Conservation (phyloP, 1,140 invertebrate genomes). For the Gonioctena quinquepunctata region DNA sequence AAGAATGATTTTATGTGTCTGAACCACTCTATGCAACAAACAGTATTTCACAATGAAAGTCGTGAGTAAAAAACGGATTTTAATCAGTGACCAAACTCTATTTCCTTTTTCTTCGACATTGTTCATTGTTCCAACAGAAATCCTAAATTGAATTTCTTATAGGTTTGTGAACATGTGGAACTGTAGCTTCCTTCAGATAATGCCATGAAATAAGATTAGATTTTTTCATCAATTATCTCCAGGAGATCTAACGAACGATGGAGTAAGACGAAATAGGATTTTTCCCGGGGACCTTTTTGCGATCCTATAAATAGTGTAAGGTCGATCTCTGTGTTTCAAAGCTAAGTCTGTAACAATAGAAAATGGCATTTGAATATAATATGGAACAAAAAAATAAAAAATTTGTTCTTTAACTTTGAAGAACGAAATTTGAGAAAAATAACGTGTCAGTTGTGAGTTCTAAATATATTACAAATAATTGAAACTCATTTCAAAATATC, state of each 20-base stretch:
- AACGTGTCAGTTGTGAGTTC: no score
- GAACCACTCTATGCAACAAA: background rate
- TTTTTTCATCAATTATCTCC: background rate
- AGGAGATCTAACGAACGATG: background rate
- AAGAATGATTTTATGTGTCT: background rate
- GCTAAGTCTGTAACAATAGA: background rate
- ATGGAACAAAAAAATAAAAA: no score
- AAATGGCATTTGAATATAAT: background rate
- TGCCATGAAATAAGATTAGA: background rate
- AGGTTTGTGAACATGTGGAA: background rate
- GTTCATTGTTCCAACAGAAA: background rate
- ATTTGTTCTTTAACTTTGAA: background rate
- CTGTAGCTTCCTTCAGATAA: background rate
- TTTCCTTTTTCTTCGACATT: background rate
- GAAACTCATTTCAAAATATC: no score
- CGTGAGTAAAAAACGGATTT: slow-evolving; percentile 7
- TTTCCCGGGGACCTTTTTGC: background rate
- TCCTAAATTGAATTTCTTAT: slow-evolving; percentile 6
- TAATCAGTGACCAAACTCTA: slow-evolving; percentile 3
- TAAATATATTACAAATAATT: no score
- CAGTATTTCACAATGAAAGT: background rate
- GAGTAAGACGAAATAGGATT: no score
- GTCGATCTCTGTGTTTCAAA: background rate
- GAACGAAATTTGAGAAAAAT: background rate
- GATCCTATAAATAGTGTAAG: background rate